Base-by-base conservation (phyloP, 2,888 invertebrate genomes). In the Iselma pallidipennis region DNA sequence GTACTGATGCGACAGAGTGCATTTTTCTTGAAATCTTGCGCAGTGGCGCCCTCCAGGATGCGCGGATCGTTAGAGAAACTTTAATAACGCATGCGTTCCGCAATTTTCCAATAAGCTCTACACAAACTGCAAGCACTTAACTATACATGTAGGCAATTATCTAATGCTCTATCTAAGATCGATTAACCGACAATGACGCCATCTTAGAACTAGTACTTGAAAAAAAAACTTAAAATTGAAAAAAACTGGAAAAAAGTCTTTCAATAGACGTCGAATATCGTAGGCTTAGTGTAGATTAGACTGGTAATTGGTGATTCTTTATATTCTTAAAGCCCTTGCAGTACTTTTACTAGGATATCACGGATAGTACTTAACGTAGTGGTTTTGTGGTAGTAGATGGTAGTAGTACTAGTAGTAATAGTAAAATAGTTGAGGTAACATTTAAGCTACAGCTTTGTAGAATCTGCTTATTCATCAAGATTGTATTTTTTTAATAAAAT, bases 11-110 rank as follows among this genome's bases (percentile, higher is more conserved):
- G 80, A 81, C 80, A 79, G 76, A 76, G 76, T 78, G 80, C 78
- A 81, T 81, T 81, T 81, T 81, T 81, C 81, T 81, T 79, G 71
- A 79, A 79, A 79, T 76, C 75, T 77, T 81, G 81, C 81, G 81
- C 81, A 77, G 72, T 76, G 77, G 76, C 77, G 77, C 76, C 76
- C 75, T 74, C 73, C 71, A 69, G 74, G 72, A 70, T 78, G 81
- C 81, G 80, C 80, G 77, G 81, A 81, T 81, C 81, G 81, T 81
- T 81, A 81, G 76, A 72, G 75, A 78, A 77, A 76, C 72, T 73
- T 73, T 69, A 63, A 54, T 57, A 72, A 76, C 78, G 78, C 80
- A 76, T 77, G 79, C 79, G 80, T 76, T 62, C 61, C 62, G 58
- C 26, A 57, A 63, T 53, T 65, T 67, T 57, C 57, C 60, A 50